A percentile compares a stretch with the other conserved stretches of the same genome.
These are phyloP conservation scores for Contarinia nasturtii DNA, from an alignment of 1,140 invertebrate genomes.

Conservation along the genomic window DNA sequence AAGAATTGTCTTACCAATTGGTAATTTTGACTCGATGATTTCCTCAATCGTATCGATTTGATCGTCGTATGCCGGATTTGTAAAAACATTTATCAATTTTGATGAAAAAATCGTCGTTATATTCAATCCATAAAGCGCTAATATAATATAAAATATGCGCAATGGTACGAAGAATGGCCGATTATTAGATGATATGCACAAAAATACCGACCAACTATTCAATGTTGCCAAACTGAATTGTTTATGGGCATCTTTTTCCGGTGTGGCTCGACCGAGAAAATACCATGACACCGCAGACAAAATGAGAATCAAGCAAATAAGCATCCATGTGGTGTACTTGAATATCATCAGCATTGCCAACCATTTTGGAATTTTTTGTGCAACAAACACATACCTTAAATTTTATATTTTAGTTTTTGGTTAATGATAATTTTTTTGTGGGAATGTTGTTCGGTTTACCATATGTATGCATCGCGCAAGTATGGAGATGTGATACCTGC, in stretches of 20 bases:
- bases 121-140: conserved; percentile 28
- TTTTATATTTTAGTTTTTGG: neutral
- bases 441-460: no score
- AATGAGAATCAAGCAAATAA: conserved; percentile 20
- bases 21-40: conserved; percentile 23
- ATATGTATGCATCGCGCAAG: conserved; percentile 29
- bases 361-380: conserved; percentile 24
- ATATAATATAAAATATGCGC: conserved; percentile 26
- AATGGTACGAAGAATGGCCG: conserved; percentile 24
- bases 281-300: conserved; percentile 25
- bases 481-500: conserved; percentile 28
- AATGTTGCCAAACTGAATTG: conserved; percentile 23
- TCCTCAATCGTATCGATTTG: conserved; percentile 28
- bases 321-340: conserved; percentile 23
- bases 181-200: conserved; percentile 24
- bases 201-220: conserved; percentile 24
- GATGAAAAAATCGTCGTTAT: conserved; percentile 29
- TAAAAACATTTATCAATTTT: conserved; percentile 29
- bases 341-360: conserved; percentile 26
- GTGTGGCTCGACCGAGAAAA: conserved; percentile 19
- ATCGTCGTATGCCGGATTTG: conserved; percentile 25
- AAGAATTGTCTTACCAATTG: conserved; percentile 11
- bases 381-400: conserved; percentile 20
- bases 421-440: neutral
- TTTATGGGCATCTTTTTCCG: conserved; percentile 22